Evolutionary conservation across 2,888 invertebrate species (phyloP), one percentile per base, ranked within the genome.

Genomic region (Parascotia fuliginaria): DNA sequence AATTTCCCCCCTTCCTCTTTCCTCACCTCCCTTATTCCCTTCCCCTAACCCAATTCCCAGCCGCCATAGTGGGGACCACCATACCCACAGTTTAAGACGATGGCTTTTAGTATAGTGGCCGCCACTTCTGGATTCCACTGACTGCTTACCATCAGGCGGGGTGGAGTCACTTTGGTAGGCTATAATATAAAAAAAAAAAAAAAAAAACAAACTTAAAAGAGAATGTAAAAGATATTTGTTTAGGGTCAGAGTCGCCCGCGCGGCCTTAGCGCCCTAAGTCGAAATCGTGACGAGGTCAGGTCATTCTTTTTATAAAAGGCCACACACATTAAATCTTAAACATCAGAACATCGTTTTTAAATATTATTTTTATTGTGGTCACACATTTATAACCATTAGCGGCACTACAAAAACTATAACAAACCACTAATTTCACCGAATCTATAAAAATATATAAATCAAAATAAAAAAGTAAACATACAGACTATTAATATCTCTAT

Each of bases 401-500:
- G 79, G 73, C 70, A 58, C 60, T 70, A 83, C 79, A 82, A 85
- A 88, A 87, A 86, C 80, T 63, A 75, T 77, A 77, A 81, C 73
- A 87, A 71, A 86, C 87, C 88, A 66, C 79, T 84, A 85, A 90
- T 89, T 87, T 85, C 74, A 81, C 80, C 74, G 73, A 85, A 83
- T 83, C 82, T 85, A 87, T 85, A 87, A 88, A 85, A 81, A 75
- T 75, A 83, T 83, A 88, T 87, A 91, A 89, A 90, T 88, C 83
- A 88, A 81, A 79, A 24, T 78, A 89, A 89, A 50, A 88, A 87
- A 85, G 79, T 82, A 88, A 89, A 90, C 83, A 88, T 61, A 67
- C 57, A 58, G 68, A 77, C 83, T 85, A 90, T 90, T 90, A 90
- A 90, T 90, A 90, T 89, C 89, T 91, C 86, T 89, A 91, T 91